Base-by-base conservation (phyloP, 2,113 vertebrate species). In the Phocoena sinus region DNA sequence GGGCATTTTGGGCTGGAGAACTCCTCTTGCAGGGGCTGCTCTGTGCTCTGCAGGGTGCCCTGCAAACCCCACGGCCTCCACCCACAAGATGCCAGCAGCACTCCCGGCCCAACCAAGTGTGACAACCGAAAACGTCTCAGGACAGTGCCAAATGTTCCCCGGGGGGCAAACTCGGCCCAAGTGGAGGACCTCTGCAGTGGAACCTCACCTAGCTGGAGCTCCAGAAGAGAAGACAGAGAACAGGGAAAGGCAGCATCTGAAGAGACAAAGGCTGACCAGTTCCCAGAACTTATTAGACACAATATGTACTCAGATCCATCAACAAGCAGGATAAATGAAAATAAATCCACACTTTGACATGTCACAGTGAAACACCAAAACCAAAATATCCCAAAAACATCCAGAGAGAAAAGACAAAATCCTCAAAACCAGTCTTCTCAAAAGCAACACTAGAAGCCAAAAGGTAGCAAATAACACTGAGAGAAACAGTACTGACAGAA, bases 21-120 rank as follows among this genome's bases (percentile, higher is more conserved):
- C 0, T 50, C 36, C 47, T 17, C 9, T 6, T 4, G 36, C 4
- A 3, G 63, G n/a, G 23, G 5, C 58, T 4, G 2, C 17, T 1
- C 79, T 53, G 10, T 2, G 17, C 53, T 18, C n/a, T 41, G 2
- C 5, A 44, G 23, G 53, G 8, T 25, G 13, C 17, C n/a, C 12
- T 8, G 50, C 60, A 83, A 62, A 20, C 41, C 36, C 60, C 38
- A 0, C 21, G 36, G 31, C 44, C 70, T 67, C 73, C 14, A 53
- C 28, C 8, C 1, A 60, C 1, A 2, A 82, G 74, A 62, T 12
- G 14, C 31, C 63, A 74, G 63, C 4, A 65, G 63, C 38, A 26
- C 26, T 31, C 14, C 23, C 4, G 1, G 7, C 31, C 25, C 38
- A 8, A 74, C 6, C 53, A 25, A 56, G 63, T 2, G 2, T 47